These are phyloP conservation scores for Venustoraphidia nigricollis DNA, from an alignment of 2,888 invertebrate species.

Conservation along the genomic window DNA sequence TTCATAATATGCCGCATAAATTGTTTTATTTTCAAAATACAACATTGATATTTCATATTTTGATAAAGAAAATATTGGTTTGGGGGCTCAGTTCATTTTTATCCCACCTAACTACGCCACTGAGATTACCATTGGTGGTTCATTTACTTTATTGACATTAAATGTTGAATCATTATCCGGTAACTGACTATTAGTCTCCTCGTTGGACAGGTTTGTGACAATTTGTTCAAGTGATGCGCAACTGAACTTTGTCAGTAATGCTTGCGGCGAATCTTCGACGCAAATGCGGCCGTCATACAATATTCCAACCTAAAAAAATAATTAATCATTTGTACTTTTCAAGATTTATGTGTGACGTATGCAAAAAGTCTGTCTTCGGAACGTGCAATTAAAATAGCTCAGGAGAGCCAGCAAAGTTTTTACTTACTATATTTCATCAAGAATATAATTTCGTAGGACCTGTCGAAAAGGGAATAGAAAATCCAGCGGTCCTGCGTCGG, in stretches of 20 bases:
- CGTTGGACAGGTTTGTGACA: constrained; percentile 75
- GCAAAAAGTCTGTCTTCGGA: too few species aligned
- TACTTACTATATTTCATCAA: too few species aligned
- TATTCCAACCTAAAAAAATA: constrained; percentile 60
- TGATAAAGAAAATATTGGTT: constrained; percentile 72
- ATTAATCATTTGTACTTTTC: constrained; percentile 5
- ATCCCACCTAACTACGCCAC: constrained; percentile 68
- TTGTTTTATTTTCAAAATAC: too few species aligned
- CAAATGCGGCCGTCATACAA: constrained; percentile 84
- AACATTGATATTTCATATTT: constrained; percentile 22
- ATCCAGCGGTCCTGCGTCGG: too few species aligned
- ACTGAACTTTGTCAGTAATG: constrained; percentile 66
- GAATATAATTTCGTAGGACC: too few species aligned
- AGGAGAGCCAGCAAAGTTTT: too few species aligned
- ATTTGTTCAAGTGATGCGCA: constrained; percentile 81
- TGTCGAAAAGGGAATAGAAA: too few species aligned
- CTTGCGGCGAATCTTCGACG: constrained; percentile 81
- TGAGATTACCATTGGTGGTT: constrained; percentile 64
- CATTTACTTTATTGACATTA: constrained; percentile 48
- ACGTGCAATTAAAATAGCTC: too few species aligned
- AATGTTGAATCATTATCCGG: constrained; percentile 38
- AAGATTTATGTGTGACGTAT: constrained; percentile 6
- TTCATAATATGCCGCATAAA: too few species aligned
- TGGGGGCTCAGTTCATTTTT: constrained; percentile 74
- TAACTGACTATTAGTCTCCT: constrained; percentile 50